Evolutionary conservation across 2,797 vertebrate genomes (phyloP).

Genomic region (Falco cherrug): DNA sequence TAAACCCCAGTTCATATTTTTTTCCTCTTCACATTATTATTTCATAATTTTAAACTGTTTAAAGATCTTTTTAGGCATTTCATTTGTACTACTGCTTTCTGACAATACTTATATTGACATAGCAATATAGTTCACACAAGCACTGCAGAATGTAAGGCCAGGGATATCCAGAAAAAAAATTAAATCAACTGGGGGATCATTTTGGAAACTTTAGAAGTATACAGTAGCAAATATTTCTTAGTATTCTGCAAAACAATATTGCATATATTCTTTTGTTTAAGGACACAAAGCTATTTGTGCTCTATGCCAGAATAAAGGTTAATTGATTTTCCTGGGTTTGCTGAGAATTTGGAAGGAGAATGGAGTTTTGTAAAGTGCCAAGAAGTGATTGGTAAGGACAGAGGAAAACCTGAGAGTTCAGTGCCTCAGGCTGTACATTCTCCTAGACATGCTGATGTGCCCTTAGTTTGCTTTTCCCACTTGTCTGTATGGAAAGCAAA

Average conservation of each 20-base stretch:
- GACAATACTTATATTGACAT: not conserved
- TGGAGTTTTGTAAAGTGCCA: not conserved
- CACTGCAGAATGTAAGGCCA: not conserved
- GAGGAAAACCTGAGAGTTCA: not conserved
- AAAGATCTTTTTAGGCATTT: not conserved
- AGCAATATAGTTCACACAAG: not conserved
- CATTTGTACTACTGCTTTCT: not conserved
- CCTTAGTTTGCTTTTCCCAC: not conserved
- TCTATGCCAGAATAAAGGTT: not conserved
- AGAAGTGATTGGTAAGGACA: not conserved
- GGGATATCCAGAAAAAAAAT: not conserved
- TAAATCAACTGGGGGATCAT: rapidly evolving
- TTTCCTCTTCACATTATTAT: not conserved
- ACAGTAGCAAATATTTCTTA: not conserved
- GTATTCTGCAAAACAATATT: not conserved
- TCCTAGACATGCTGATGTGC: not conserved
- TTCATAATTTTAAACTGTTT: not conserved
- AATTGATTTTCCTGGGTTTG: not conserved
- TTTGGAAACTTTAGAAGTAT: not conserved
- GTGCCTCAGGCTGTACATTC: not conserved
- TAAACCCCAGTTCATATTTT: not conserved
- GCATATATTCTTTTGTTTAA: not conserved
- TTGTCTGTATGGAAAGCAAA: not conserved
- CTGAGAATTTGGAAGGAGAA: not conserved
- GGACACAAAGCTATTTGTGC: not conserved